Percentiles rank a stretch among this genome's conserved stretches.
These are phyloP conservation scores for Bathynomus jamesi DNA, from an alignment of 1,140 invertebrate species.

Conservation along the genomic window DNA sequence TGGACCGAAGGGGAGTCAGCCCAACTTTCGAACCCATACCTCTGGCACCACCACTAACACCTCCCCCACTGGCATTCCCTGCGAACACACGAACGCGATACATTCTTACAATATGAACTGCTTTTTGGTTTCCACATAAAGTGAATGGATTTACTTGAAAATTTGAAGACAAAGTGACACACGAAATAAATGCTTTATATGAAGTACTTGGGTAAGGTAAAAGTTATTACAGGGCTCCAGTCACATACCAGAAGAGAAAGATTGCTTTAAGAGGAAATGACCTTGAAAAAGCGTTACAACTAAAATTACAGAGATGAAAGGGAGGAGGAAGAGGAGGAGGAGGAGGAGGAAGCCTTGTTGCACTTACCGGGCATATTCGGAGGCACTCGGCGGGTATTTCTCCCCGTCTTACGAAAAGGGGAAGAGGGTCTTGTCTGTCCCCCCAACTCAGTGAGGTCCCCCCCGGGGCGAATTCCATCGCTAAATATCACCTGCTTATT, in stretches of 20 bases:
- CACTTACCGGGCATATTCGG: slow-evolving; percentile 5
- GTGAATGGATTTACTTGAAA: too few species aligned
- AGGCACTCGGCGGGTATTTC: slow-evolving; percentile 23
- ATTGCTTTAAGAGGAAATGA: not conserved
- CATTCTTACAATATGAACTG: not conserved
- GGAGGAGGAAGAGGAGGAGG: too few species aligned
- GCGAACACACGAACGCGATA: not conserved
- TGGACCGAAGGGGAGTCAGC: slow-evolving; percentile 4
- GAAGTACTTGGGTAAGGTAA: too few species aligned
- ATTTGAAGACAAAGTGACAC: too few species aligned
- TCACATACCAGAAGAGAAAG: too few species aligned
- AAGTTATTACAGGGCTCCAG: too few species aligned
- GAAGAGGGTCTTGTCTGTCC: slow-evolving; percentile 40
- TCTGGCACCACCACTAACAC: slow-evolving; percentile 6
- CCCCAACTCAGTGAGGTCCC: slow-evolving; percentile 72
- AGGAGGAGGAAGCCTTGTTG: too few species aligned
- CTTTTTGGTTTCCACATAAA: too few species aligned
- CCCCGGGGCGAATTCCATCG: slow-evolving; percentile 82
- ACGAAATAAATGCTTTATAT: too few species aligned
- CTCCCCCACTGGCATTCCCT: slow-evolving; percentile 14
- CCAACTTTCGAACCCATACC: not conserved
- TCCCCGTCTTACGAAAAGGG: slow-evolving; percentile 20
- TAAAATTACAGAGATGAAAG: too few species aligned
- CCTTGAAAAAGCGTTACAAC: too few species aligned
- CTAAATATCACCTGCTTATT: slow-evolving; percentile 80